phyloP scores from a whole-genome alignment of 2,113 vertebrate species.

The Spilogale gracilis region DNA sequence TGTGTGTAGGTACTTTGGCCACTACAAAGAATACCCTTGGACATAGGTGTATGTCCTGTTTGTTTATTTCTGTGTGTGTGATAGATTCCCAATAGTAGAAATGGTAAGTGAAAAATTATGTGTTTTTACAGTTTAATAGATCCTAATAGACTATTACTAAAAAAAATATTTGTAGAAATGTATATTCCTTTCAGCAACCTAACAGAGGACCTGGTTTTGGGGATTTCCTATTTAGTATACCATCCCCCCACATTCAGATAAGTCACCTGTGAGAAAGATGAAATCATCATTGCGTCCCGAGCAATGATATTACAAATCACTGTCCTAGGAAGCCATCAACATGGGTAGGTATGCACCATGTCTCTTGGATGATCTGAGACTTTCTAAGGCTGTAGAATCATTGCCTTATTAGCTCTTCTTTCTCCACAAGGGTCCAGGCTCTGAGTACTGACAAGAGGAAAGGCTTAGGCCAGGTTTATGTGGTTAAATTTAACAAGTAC shows the following conservation, averaged over 20 bases:
- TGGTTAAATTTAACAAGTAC: constrained; percentile 15
- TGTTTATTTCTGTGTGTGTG: not conserved
- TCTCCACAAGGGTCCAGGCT: not conserved
- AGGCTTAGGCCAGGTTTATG: not conserved
- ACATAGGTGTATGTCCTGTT: not conserved
- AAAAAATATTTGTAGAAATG: not conserved
- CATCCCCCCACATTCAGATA: not conserved
- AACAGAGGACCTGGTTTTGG: not conserved
- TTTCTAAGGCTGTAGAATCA: not conserved
- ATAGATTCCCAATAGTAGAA: not conserved
- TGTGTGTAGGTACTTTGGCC: not conserved
- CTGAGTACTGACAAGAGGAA: not conserved
- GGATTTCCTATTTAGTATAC: not conserved
- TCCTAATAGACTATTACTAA: not conserved
- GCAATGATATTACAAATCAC: not conserved
- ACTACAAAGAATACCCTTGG: not conserved
- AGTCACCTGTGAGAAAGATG: not conserved
- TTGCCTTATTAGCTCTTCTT: constrained; percentile 21
- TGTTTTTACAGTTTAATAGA: constrained; percentile 17
- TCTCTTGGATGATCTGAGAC: not conserved
- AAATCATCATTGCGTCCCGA: not conserved
- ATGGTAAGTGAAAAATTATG: not conserved
- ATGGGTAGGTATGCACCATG: not conserved
- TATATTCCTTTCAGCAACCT: not conserved
- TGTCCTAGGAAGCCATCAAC: not conserved